These are phyloP conservation scores for Drosophila nigromelanica DNA, from an alignment of 1,140 invertebrate species.

Conservation along the genomic window DNA sequence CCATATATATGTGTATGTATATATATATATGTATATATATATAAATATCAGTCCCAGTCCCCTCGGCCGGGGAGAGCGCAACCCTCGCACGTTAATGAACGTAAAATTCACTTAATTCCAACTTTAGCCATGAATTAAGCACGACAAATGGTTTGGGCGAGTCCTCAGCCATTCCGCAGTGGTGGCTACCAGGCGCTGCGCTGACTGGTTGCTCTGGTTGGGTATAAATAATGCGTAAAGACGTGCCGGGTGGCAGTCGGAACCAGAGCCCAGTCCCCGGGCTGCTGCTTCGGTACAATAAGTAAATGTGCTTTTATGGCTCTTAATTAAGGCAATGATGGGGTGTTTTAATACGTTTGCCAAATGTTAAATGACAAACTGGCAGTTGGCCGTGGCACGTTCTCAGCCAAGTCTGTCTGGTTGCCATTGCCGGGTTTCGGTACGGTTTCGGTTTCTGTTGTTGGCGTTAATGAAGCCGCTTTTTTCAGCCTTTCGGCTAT, in stretches of 20 bases:
- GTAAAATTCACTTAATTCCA: constrained; percentile 84
- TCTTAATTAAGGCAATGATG: constrained; percentile 84
- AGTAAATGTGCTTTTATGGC: constrained; percentile 84
- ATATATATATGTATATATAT: constrained; percentile 5
- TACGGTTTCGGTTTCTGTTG: constrained; percentile 14
- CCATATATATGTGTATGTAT: constrained; percentile 10
- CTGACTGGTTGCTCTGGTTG: constrained; percentile 10
- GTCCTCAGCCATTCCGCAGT: constrained; percentile 11
- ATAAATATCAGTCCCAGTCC: background rate
- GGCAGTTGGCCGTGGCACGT: constrained; percentile 47
- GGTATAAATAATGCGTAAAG: constrained; percentile 49
- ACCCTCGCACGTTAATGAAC: constrained; percentile 83
- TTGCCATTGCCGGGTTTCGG: constrained; percentile 3
- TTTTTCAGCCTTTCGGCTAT: constrained; percentile 29
- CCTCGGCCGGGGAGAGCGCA: constrained; percentile 39
- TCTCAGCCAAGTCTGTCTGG: background rate
- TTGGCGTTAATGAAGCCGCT: constrained; percentile 61
- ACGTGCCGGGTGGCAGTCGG: constrained; percentile 28
- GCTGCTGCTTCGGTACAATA: constrained; percentile 55
- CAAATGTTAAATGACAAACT: constrained; percentile 83
- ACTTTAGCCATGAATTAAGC: constrained; percentile 84
- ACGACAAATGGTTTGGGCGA: constrained; percentile 68
- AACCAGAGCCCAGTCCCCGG: background rate
- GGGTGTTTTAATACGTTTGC: constrained; percentile 84
- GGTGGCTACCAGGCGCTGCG: background rate